Evolutionary conservation across 2,888 invertebrate species (phyloP).

Genomic region (Hyposoter didymator): DNA sequence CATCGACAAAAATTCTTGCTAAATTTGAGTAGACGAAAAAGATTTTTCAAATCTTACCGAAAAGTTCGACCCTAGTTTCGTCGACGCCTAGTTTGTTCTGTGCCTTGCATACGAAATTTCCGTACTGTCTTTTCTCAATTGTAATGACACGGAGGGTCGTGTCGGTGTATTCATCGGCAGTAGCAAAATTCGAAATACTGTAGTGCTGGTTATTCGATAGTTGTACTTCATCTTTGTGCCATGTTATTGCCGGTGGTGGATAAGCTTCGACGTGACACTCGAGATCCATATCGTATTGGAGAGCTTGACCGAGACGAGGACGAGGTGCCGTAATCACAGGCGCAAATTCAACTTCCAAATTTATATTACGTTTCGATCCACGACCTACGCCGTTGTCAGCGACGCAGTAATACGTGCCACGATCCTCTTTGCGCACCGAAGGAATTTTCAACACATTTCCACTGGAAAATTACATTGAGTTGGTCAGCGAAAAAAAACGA

Average conservation of each 20-base stretch:
- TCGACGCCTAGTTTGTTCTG: slow-evolving; percentile 94
- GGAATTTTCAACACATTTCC: slow-evolving; percentile 93
- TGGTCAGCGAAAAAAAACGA: too few relatives aligned
- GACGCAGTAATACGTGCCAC: slow-evolving; percentile 97
- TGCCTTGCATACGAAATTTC: slow-evolving; percentile 94
- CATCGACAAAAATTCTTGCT: background rate
- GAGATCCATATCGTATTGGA: slow-evolving; percentile 97
- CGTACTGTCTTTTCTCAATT: slow-evolving; percentile 95
- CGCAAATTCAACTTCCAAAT: slow-evolving; percentile 95
- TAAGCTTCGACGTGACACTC: slow-evolving; percentile 98
- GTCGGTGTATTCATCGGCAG: slow-evolving; percentile 96
- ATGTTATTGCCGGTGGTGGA: slow-evolving; percentile 96
- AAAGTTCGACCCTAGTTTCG: slow-evolving; percentile 92
- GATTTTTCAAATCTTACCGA: slow-evolving; percentile 87
- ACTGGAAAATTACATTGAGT: slow-evolving; percentile 83
- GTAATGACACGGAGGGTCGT: slow-evolving; percentile 95
- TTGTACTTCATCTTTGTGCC: slow-evolving; percentile 94
- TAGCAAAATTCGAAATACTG: slow-evolving; percentile 95
- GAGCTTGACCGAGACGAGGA: slow-evolving; percentile 93
- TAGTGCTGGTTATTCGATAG: slow-evolving; percentile 96
- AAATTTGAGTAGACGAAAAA: background rate
- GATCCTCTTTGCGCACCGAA: slow-evolving; percentile 93
- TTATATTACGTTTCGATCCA: slow-evolving; percentile 93
- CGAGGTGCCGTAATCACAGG: slow-evolving; percentile 94
- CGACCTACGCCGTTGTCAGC: slow-evolving; percentile 95